Conservation (phyloP, 2,113 vertebrate genomes). For the Craseonycteris thonglongyai region DNA sequence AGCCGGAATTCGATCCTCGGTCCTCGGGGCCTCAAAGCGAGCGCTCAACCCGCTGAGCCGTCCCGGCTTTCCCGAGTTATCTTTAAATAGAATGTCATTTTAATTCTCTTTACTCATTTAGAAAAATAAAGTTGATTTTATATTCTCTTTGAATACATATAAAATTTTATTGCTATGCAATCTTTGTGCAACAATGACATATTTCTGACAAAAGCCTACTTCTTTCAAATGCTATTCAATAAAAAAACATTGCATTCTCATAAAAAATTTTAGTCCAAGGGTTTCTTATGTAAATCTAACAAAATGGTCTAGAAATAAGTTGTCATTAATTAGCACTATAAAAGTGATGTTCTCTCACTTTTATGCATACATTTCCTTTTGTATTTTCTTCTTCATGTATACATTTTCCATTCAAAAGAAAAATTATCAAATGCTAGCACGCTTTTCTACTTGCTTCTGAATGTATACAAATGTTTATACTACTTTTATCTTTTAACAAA, state of each 20-base stretch:
- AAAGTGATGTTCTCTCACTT: neutral
- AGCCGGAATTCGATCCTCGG: no score
- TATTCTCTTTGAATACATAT: neutral
- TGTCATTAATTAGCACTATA: neutral
- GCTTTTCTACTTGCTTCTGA: neutral
- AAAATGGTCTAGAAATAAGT: neutral
- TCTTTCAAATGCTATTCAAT: neutral
- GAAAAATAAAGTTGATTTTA: slow-evolving; percentile 12
- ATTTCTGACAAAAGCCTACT: neutral
- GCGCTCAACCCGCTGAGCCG: no score
- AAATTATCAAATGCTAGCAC: neutral
- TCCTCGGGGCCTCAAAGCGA: no score
- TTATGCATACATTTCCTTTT: neutral
- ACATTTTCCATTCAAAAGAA: neutral
- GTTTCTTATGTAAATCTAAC: neutral
- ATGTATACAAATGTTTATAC: neutral
- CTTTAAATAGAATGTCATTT: neutral
- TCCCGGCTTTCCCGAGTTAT: no score
- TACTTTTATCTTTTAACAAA: neutral
- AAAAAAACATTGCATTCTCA: neutral
- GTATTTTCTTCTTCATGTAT: neutral
- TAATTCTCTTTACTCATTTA: neutral
- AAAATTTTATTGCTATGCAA: neutral
- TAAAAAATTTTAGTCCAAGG: neutral
- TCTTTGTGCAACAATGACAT: neutral